phyloP scores from a whole-genome alignment of 2,888 invertebrate species.

The Zootermopsis nevadensis region DNA sequence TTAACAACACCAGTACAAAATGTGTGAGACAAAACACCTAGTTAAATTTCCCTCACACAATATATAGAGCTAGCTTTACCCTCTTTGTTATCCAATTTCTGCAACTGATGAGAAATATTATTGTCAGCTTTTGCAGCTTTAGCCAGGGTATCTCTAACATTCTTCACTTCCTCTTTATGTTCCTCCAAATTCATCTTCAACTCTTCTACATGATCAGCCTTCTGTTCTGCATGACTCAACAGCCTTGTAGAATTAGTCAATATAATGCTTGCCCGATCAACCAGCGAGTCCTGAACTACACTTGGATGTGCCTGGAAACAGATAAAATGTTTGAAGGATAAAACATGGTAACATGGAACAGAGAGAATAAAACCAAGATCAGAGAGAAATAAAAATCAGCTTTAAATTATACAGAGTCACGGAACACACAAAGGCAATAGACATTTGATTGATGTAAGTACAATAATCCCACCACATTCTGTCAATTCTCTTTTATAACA shows the following conservation, averaged over 20 bases:
- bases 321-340: neutral
- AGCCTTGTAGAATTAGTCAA: conserved; percentile 66
- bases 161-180: conserved; percentile 47
- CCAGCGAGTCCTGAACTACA: conserved; percentile 63
- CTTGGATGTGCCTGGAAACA: conserved; percentile 46
- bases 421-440: too few species aligned
- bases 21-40: too few species aligned
- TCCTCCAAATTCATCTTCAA: conserved; percentile 46
- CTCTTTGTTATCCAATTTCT: conserved; percentile 42
- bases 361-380: too few species aligned
- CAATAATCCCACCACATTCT: too few species aligned
- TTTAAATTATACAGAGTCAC: too few species aligned
- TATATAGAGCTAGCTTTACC: neutral
- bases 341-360: too few species aligned
- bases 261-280: conserved; percentile 67
- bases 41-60: too few species aligned
- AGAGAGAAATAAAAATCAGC: too few species aligned
- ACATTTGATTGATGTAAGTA: too few species aligned
- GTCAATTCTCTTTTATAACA: too few species aligned
- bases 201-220: conserved; percentile 64
- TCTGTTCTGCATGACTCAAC: conserved; percentile 66
- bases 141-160: conserved; percentile 45
- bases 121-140: conserved; percentile 55
- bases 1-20: too few species aligned
- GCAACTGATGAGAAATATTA: conserved; percentile 53